These are phyloP conservation scores for Eudasyphora cyanicolor DNA, from an alignment of 2,888 invertebrate genomes.

Conservation along the genomic window DNA sequence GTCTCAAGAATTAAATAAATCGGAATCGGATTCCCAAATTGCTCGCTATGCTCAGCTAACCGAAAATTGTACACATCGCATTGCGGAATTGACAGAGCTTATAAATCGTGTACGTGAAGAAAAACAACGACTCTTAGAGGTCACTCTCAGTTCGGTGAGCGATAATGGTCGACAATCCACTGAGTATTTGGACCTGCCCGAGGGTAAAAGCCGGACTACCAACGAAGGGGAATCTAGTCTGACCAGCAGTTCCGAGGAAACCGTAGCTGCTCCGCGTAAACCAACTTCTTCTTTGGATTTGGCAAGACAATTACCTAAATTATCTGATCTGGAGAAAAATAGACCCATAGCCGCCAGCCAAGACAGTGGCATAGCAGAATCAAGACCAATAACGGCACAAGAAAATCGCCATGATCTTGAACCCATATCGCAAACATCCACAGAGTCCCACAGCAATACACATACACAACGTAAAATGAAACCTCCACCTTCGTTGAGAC, in stretches of 20 bases:
- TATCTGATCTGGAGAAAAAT: constrained; percentile 42
- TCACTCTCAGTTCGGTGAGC: constrained; percentile 77
- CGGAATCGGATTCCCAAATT: constrained; percentile 63
- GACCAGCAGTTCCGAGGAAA: constrained; percentile 51
- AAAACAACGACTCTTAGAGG: constrained; percentile 81
- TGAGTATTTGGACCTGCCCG: constrained; percentile 77
- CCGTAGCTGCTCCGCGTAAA: constrained; percentile 23
- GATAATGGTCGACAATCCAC: constrained; percentile 77
- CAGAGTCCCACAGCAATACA: constrained; percentile 53
- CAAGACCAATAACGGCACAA: constrained; percentile 77
- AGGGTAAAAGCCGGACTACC: constrained; percentile 41
- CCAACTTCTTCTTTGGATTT: constrained; percentile 24
- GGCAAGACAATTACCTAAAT: background rate
- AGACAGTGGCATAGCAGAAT: constrained; percentile 78
- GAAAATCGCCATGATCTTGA: constrained; percentile 70
- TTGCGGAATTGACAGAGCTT: constrained; percentile 81
- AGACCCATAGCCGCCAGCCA: constrained; percentile 69
- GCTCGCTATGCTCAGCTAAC: constrained; percentile 81
- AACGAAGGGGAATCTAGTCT: constrained; percentile 44
- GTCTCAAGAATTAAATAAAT: constrained; percentile 33
- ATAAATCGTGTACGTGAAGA: constrained; percentile 83
- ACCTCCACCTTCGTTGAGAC: constrained; percentile 75
- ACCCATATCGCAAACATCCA: constrained; percentile 67
- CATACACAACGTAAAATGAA: constrained; percentile 62
- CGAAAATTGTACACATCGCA: constrained; percentile 82